Base-by-base conservation (phyloP, 2,113 vertebrate species). In the Motacilla alba region DNA sequence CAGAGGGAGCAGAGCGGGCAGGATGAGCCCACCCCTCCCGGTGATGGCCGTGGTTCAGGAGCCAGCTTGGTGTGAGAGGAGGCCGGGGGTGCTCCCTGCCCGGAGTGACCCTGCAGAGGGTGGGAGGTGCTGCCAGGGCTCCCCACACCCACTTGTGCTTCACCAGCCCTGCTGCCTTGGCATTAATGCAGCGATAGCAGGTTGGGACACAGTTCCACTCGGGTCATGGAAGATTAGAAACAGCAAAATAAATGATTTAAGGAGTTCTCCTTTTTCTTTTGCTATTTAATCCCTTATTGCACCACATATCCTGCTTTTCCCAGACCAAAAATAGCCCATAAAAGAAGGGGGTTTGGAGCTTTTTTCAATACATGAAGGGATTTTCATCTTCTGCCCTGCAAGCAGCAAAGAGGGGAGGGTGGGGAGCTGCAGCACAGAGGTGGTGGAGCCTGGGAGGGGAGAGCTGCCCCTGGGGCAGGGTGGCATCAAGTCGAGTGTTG, bases 311-410 rank as follows among this genome's bases (percentile, higher is more conserved):
- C 37, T 53, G 37, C 64, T 84, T 60, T 49, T 26, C 31, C 30
- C 2, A 2, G n/a, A 77, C 17, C 17, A 55, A 83, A 72, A 27
- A 8, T 11, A 5, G 7, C 2, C 16, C 28, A 22, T 9, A 13
- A 69, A 56, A n/a, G 1, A 23, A 44, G 19, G 0, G 0, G 2
- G 31, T 55, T 63, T 55, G 14, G n/a, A 58, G 20, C 30, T 35
- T 72, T 85, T 60, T 77, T 56, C 53, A 49, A 3, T 4, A 23
- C 5, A 11, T 4, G 2, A n/a, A 12, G 1, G 1, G 19, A 72
- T 31, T 13, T 8, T 13, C 21, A 44, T 7, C 27, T 83, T 67
- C 52, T 4, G 28, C 19, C 20, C 60, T 17, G 30, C 1, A 5
- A 47, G 23, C 39, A 64, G 64, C 30, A 28, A 24, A 56, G 53